phyloP scores from a whole-genome alignment of 2,888 invertebrate genomes.

The Oxystoma pomonae region DNA sequence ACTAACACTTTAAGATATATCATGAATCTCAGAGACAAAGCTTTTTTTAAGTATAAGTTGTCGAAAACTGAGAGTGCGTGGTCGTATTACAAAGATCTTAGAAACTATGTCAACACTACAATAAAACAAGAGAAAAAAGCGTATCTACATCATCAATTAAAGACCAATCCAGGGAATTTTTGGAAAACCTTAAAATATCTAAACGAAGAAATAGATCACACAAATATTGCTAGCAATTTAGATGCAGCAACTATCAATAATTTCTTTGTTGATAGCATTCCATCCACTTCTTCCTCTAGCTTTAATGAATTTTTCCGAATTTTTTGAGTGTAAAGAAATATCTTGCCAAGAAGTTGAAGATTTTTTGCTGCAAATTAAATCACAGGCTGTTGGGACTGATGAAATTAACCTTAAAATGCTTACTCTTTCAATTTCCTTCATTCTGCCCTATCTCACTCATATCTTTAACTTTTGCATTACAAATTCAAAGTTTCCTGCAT shows the following conservation, averaged over 20 bases:
- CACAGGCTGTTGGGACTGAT: background rate
- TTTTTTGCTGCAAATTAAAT: background rate
- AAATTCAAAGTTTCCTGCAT: background rate
- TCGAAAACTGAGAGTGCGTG: background rate
- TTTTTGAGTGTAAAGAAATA: background rate
- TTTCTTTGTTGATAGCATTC: background rate
- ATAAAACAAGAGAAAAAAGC: background rate
- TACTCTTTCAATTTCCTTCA: background rate
- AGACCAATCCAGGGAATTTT: background rate
- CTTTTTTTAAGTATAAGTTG: background rate
- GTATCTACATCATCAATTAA: background rate
- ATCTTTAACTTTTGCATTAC: background rate
- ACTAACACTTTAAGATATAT: background rate
- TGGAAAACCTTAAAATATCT: background rate
- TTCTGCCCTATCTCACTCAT: background rate
- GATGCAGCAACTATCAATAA: background rate
- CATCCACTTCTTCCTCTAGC: background rate
- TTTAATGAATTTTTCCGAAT: background rate
- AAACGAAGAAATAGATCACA: background rate
- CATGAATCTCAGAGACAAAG: conserved; percentile 3
- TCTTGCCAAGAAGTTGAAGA: background rate
- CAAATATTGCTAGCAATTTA: too few species aligned
- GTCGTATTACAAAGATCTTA: background rate
- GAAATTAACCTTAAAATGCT: background rate
- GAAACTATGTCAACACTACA: background rate